phyloP scores from a whole-genome alignment of 2,113 vertebrate genomes.

The Phylloscopus trochilus region DNA sequence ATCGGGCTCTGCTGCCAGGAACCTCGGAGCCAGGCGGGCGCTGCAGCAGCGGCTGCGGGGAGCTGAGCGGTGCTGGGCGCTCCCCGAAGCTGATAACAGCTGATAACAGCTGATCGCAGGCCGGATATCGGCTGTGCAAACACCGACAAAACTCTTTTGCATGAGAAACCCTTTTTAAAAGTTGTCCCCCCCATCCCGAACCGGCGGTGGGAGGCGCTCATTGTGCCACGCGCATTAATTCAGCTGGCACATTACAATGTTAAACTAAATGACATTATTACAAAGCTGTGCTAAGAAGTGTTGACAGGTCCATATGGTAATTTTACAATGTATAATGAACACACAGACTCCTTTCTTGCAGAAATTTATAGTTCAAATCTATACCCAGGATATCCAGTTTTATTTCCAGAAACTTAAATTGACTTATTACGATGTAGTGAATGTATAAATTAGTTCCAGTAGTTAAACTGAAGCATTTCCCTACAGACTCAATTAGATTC shows the following conservation, averaged over 20 bases:
- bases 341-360: constrained; percentile 86
- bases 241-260: constrained; percentile 91
- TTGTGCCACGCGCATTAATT: constrained; percentile 88
- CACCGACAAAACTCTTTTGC: constrained; percentile 65
- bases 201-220: constrained; percentile 82
- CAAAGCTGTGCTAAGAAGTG: constrained; percentile 92
- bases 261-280: constrained; percentile 99
- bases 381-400: constrained; percentile 88
- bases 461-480: constrained; percentile 97
- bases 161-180: constrained; percentile 74
- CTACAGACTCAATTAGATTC: constrained; percentile 94
- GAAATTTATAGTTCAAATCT: constrained; percentile 90
- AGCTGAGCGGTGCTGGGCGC: background rate
- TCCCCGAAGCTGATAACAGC: background rate
- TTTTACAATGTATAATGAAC: constrained; percentile 97
- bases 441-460: constrained; percentile 98
- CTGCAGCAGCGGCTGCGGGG: background rate
- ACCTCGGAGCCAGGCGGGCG: background rate
- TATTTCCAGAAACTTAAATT: constrained; percentile 91
- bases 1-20: background rate
- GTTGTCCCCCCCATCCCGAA: constrained; percentile 74
- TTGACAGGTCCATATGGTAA: constrained; percentile 99
- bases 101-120: background rate
- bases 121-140: constrained; percentile 23
- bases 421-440: constrained; percentile 96